Conservation (phyloP, 2,113 vertebrate species). For the Perca fluviatilis region DNA sequence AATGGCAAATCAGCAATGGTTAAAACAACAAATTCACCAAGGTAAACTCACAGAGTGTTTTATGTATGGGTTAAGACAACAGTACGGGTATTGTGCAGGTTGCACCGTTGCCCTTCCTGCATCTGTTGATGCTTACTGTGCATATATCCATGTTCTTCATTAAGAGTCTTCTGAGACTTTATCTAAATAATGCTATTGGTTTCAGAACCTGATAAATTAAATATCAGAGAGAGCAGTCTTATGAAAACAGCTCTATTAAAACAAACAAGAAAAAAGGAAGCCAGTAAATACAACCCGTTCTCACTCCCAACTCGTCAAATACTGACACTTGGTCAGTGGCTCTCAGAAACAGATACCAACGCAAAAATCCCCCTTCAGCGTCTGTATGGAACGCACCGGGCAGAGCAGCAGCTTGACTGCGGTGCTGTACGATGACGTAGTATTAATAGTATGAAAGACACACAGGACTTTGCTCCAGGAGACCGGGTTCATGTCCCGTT, state of each 20-base stretch:
- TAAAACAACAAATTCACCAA: conserved; percentile 69
- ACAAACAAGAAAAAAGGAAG: conserved; percentile 14
- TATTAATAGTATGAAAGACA: no score
- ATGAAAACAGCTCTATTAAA: conserved; percentile 2
- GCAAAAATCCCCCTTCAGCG: no score
- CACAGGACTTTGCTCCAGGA: no score
- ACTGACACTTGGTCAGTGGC: no score
- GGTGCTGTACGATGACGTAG: no score
- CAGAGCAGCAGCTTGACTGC: no score
- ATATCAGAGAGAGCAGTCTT: background rate
- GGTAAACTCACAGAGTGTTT: conserved; percentile 35
- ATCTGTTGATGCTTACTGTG: conserved; percentile 14
- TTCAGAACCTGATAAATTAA: background rate
- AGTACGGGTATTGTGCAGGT: conserved; percentile 32
- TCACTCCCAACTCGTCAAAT: no score
- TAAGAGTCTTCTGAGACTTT: conserved; percentile 2
- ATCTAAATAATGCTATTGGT: conserved; percentile 20
- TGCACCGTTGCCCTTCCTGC: conserved; percentile 35
- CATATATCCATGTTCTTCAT: background rate
- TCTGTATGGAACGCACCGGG: no score
- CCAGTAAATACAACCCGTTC: background rate
- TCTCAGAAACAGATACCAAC: no score
- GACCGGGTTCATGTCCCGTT: no score
- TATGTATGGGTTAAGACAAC: conserved; percentile 60
- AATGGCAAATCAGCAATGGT: conserved; percentile 68